phyloP scores from a whole-genome alignment of 1,140 invertebrate species.

The Drosophila seguyi region DNA sequence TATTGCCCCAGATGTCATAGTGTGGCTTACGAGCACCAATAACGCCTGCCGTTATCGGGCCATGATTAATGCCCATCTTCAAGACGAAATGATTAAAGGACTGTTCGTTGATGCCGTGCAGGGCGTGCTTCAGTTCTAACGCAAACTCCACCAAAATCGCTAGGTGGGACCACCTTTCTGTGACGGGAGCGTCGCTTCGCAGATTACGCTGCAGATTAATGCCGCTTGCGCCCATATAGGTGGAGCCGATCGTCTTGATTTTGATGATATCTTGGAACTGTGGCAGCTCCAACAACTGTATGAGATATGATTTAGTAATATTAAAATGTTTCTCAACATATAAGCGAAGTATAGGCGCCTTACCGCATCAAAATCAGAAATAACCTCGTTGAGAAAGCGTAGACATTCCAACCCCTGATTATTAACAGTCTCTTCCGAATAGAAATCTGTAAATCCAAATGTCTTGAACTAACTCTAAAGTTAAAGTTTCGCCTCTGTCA shows the following conservation, averaged over 20 bases:
- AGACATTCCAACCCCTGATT: constrained; percentile 98
- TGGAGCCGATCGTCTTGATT: constrained; percentile 99
- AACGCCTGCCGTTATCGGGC: constrained; percentile 97
- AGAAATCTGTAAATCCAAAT: constrained; percentile 90
- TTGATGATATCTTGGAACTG: constrained; percentile 97
- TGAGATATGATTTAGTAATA: background rate
- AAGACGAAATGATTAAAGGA: constrained; percentile 98
- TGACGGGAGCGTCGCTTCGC: constrained; percentile 89
- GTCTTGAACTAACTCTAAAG: background rate
- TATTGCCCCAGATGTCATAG: constrained; percentile 97
- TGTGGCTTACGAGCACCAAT: constrained; percentile 97
- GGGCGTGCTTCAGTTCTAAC: constrained; percentile 93
- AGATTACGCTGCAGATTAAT: constrained; percentile 90
- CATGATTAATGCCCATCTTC: constrained; percentile 98
- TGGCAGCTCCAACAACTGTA: constrained; percentile 92
- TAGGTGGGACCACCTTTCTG: constrained; percentile 93
- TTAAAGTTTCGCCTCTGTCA: background rate
- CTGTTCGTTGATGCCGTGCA: constrained; percentile 96
- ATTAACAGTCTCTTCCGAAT: constrained; percentile 97
- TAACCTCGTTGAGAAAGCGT: constrained; percentile 98
- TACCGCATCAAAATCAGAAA: constrained; percentile 98
- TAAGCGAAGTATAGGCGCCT: constrained; percentile 77
- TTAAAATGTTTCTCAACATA: background rate
- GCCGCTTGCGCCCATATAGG: constrained; percentile 98
- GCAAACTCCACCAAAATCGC: constrained; percentile 95